Evolutionary conservation across 2,113 vertebrate genomes (phyloP), one percentile per base, ranked within the genome.

Genomic region (Corydoras maculifer): DNA sequence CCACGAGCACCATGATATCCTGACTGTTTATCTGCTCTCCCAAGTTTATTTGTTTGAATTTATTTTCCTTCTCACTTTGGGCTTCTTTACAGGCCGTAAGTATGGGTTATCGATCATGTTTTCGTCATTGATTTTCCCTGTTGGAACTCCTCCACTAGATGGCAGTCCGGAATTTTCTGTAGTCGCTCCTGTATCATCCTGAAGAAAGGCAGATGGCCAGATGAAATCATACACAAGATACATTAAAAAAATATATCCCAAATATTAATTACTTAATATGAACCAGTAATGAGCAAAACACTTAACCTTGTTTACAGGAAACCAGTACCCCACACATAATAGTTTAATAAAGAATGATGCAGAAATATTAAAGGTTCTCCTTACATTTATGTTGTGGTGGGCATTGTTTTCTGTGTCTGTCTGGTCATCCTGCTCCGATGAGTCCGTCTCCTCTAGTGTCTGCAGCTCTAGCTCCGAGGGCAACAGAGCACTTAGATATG

Each of bases 41-140:
- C 6, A 8, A 53, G 58, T 75, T 53, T 0, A 32, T 3, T 8
- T 5, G 5, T 14, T 3, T 35, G 75, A 97, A 89, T 98, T 84
- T 99, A 43, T 99, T 93, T 98, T 99, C 84, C 97, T 87, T 77
- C 95, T 93, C 69, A 99, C 92, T 90, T 97, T 99, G 79, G 97
- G 97, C 67, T 99, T 99, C 81, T 98, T 98, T 62, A 99, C 97
- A 0, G 97, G 95, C 2, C 97, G 81, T n/a, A 99, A 91, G 54
- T 99, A 99, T 4, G 97, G 97, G 35, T 99, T 99, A 85, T 98
- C 97, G 1, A 99, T 99, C 79, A 95, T 1, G 4, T 84, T 95
- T 67, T 99, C 97, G 59, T 99, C 97, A 3, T 78, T 94, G 0
- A 84, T 90, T 58, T 97, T 95, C 57, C 82, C 83, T 18, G 94